phyloP scores from a whole-genome alignment of 1,140 invertebrate species.

The Meloidogyne floridensis region DNA sequence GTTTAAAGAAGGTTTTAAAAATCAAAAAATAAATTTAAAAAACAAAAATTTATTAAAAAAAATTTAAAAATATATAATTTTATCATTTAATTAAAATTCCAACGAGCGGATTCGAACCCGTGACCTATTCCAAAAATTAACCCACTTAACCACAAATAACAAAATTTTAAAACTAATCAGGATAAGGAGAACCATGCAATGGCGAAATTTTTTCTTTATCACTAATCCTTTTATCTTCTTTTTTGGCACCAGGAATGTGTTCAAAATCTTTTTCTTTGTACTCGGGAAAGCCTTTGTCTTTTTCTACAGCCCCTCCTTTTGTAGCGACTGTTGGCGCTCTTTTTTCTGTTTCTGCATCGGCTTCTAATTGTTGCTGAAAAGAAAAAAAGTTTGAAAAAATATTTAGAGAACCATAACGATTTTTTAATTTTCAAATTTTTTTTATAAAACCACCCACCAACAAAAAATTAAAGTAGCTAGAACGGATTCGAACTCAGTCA shows the following conservation, averaged over 20 bases:
- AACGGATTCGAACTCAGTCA: neutral
- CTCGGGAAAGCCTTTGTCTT: neutral
- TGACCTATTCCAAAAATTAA: too few species aligned
- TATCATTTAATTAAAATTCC: neutral
- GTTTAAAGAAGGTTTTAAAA: neutral
- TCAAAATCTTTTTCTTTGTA: slow-evolving; percentile 14
- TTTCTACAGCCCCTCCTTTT: neutral
- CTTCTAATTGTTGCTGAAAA: slow-evolving; percentile 21
- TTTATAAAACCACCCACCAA: too few species aligned
- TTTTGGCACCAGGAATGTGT: neutral
- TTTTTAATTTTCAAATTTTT: too few species aligned
- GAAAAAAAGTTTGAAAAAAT: neutral
- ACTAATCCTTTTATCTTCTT: neutral
- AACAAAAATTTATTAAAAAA: neutral
- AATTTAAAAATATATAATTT: neutral
- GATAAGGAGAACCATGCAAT: neutral
- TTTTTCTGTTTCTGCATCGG: slow-evolving; percentile 19
- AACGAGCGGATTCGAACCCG: neutral
- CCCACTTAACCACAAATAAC: neutral
- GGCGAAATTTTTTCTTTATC: neutral
- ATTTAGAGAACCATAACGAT: too few species aligned
- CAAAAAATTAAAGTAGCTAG: too few species aligned
- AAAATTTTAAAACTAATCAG: neutral
- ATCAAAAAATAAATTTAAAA: neutral
- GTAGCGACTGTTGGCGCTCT: neutral